Evolutionary conservation across 2,888 invertebrate species (phyloP).

Genomic region (Esperia sulphurella): DNA sequence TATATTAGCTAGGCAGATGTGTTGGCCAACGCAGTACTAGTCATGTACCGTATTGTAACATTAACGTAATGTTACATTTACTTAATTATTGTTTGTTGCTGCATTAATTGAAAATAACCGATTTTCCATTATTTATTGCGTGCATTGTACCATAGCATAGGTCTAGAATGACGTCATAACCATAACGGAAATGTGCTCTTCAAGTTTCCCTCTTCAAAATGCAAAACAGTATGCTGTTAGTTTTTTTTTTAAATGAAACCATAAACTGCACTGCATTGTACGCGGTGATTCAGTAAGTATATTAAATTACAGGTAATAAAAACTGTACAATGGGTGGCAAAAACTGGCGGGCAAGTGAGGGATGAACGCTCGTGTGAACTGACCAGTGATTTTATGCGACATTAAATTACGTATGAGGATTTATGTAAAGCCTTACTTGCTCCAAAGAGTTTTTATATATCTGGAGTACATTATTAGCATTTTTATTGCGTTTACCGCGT

Average conservation of each 20-base stretch:
- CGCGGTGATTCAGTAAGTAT: conserved; percentile 56
- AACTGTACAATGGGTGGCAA: conserved; percentile 49
- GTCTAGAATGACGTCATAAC: conserved; percentile 1
- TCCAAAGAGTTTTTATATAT: background rate
- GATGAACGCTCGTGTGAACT: conserved; percentile 36
- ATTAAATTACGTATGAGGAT: conserved; percentile 46
- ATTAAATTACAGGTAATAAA: conserved; percentile 68
- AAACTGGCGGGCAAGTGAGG: conserved; percentile 29
- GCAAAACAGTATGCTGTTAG: conserved; percentile 30
- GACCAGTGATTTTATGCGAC: conserved; percentile 51
- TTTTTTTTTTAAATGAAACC: conserved; percentile 28
- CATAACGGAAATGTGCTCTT: conserved; percentile 15
- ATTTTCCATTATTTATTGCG: background rate
- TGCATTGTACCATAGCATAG: background rate
- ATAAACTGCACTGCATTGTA: conserved; percentile 47
- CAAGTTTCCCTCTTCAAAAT: conserved; percentile 25
- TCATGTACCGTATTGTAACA: no score
- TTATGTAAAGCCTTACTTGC: conserved; percentile 20
- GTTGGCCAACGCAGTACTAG: no score
- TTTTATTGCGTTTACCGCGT: background rate
- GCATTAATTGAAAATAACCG: no score
- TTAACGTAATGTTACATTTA: no score
- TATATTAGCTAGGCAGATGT: no score
- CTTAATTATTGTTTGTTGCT: no score
- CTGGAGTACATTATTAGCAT: background rate